Base-by-base conservation (phyloP, 1,140 invertebrate genomes). In the Plectrocnemia conspersa region DNA sequence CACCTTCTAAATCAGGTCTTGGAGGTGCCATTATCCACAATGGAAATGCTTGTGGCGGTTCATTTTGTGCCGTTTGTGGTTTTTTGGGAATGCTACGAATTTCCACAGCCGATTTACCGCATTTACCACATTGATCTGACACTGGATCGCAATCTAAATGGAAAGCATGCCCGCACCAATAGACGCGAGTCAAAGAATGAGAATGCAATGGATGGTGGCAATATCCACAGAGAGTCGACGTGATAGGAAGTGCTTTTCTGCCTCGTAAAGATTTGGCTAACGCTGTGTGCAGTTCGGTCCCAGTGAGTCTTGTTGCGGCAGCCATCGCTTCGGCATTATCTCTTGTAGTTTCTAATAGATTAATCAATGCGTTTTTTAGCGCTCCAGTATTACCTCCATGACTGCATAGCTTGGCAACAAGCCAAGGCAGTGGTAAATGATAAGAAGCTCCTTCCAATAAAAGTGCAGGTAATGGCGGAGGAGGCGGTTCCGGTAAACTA, bases 1-100 rank as follows among this genome's bases (percentile, higher is more conserved):
- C 48, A 2, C 72, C 72, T 56, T 74, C 70, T 6, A 74, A 60
- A 61, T 74, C 72, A 1, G 70, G 70, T 29, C 70, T 59, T 3
- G 72, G 70, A 6, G 72, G 72, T 1, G 70, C 69, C 2, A 65
- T 64, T 5, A 74, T 63, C 2, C 52, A 46, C 0, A 74, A 55
- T 0, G 58, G 45, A 54, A 64, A 66, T n/a, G 70, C 67, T n/a
- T 25, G 61, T 3, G 64, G 57, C 5, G 52, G 22, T 36, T 61
- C 55, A 2, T 33, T 18, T 13, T 45, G 21, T 15, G 18, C 10
- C 4, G 33, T 15, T 35, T 22, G 23, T 27, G 15, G 18, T 13
- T n/a, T 47, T 25, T 48, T 25, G 16, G 47, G 3, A n/a, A 24
- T 38, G 9, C 48, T 32, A 11, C 59, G 21, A 5, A 61, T 45